phyloP scores from a whole-genome alignment of 2,113 vertebrate species.

The Phyllostomus hastatus region DNA sequence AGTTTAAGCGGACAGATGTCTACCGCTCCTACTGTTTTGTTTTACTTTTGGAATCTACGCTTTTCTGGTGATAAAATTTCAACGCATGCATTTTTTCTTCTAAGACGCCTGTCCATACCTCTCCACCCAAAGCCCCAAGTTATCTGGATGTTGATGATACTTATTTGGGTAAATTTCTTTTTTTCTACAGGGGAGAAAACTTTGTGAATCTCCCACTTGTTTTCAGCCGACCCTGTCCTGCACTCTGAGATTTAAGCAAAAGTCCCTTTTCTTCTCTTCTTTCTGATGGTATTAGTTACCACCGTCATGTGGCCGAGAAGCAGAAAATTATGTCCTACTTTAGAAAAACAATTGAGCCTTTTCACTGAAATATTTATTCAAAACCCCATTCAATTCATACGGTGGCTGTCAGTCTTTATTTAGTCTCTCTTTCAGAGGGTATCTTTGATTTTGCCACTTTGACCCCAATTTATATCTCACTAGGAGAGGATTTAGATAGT shows the following conservation, averaged over 20 bases:
- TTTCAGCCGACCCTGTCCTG: not conserved
- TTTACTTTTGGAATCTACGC: not conserved
- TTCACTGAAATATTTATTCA: conserved; percentile 71
- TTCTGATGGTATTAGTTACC: conserved; percentile 55
- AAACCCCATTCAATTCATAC: conserved; percentile 67
- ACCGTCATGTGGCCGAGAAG: not conserved
- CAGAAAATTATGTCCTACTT: conserved; percentile 72
- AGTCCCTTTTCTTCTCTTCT: conserved; percentile 52
- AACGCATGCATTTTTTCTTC: not conserved
- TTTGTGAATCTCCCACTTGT: not conserved
- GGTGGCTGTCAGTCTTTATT: conserved; percentile 66
- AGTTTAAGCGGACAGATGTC: not conserved
- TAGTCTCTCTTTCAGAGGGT: conserved; percentile 66
- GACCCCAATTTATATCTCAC: conserved; percentile 73
- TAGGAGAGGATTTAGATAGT: conserved; percentile 66
- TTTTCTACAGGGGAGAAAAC: conserved; percentile 43
- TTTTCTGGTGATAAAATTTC: not conserved
- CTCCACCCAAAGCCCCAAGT: not conserved
- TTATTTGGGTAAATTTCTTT: not conserved
- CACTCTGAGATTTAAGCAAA: conserved; percentile 55
- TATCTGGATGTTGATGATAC: not conserved
- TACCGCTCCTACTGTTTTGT: not conserved
- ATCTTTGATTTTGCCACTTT: conserved; percentile 72
- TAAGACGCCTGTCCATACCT: not conserved
- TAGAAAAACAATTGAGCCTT: conserved; percentile 70